phyloP scores from a whole-genome alignment of 1,140 invertebrate genomes.

The Thaumetopoea pityocampa region DNA sequence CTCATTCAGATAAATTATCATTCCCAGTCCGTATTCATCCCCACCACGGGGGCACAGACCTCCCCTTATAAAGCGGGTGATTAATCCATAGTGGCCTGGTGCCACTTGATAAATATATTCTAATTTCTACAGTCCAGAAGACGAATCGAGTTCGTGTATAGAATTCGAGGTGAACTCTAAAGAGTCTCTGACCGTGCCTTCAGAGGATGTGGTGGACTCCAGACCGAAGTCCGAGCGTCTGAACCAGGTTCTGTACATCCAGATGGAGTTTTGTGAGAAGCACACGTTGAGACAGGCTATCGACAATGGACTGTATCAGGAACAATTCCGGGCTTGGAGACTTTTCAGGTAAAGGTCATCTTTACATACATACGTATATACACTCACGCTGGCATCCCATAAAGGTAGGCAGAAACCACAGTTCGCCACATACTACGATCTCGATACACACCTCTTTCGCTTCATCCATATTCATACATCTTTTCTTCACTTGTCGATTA shows the following conservation, averaged over 20 bases:
- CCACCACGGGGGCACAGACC: too few relatives aligned
- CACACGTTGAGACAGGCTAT: conserved; percentile 91
- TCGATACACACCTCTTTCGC: too few relatives aligned
- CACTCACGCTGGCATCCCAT: too few relatives aligned
- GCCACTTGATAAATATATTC: conserved; percentile 11
- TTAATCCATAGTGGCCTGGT: too few relatives aligned
- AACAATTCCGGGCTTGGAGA: conserved; percentile 90
- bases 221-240: conserved; percentile 22
- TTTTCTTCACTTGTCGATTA: too few relatives aligned
- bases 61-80: too few relatives aligned
- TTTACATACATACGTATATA: too few relatives aligned
- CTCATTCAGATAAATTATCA: too few relatives aligned
- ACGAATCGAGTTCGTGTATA: conserved; percentile 71
- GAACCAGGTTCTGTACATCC: conserved; percentile 91
- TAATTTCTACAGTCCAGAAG: conserved; percentile 43
- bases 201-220: conserved; percentile 30
- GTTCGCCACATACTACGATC: too few relatives aligned
- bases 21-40: too few relatives aligned
- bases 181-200: conserved; percentile 38
- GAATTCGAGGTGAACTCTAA: conserved; percentile 63
- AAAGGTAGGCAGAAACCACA: too few relatives aligned
- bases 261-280: conserved; percentile 95
- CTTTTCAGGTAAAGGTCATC: conserved; percentile 83
- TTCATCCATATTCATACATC: too few relatives aligned
- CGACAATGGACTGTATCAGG: conserved; percentile 87